These are phyloP conservation scores for Hedya salicella DNA, from an alignment of 2,888 invertebrate species.

Conservation along the genomic window DNA sequence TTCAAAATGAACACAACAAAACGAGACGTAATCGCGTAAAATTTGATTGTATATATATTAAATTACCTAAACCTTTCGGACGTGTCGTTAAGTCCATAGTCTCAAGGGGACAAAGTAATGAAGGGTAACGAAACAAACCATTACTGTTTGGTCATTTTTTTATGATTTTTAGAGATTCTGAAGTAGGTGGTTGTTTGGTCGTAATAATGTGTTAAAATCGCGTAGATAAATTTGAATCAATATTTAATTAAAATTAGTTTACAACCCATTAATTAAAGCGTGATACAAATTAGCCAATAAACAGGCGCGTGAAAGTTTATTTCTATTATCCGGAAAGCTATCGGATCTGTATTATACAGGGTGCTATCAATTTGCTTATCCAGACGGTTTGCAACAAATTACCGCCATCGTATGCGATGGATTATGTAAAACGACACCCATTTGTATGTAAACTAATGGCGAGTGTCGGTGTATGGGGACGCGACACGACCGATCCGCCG, in stretches of 20 bases:
- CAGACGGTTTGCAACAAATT: constrained; percentile 81
- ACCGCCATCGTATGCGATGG: constrained; percentile 77
- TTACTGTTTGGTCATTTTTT: no score
- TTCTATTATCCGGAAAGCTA: constrained; percentile 49
- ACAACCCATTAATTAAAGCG: constrained; percentile 18
- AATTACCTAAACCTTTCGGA: no score
- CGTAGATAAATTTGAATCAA: no score
- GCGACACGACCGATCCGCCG: constrained; percentile 46
- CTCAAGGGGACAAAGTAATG: no score
- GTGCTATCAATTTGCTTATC: constrained; percentile 80
- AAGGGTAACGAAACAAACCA: no score
- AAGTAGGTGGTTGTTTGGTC: no score
- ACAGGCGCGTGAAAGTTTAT: constrained; percentile 39
- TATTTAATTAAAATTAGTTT: constrained; percentile 7
- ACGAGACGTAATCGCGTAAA: no score
- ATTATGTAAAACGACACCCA: constrained; percentile 84
- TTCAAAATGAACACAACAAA: no score
- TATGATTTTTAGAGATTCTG: no score
- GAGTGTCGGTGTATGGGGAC: constrained; percentile 69
- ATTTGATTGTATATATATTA: no score
- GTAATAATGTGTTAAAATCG: no score
- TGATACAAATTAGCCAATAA: constrained; percentile 27
- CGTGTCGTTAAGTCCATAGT: no score
- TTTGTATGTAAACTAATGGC: constrained; percentile 83
- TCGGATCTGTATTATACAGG: constrained; percentile 72